Evolutionary conservation across 1,140 invertebrate species (phyloP).

Genomic region (Drosophila pandora): DNA sequence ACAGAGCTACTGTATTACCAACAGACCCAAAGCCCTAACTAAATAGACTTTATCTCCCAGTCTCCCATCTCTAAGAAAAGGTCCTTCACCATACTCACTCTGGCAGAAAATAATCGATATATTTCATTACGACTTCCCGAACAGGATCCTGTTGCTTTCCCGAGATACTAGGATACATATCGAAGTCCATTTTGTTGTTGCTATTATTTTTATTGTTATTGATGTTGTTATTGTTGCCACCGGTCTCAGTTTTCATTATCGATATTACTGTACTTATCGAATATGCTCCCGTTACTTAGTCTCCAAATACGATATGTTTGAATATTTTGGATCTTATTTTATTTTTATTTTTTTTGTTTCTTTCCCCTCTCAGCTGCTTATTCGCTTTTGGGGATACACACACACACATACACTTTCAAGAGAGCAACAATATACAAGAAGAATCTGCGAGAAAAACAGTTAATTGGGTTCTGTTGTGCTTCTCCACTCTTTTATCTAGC

Average conservation of each 20-base stretch:
- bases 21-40: background rate
- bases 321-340: constrained; percentile 2
- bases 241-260: constrained; percentile 77
- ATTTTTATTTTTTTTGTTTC: constrained; percentile 20
- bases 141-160: constrained; percentile 87
- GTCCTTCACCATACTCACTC: constrained; percentile 85
- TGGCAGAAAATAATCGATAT: constrained; percentile 88
- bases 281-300: background rate
- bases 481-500: constrained; percentile 5
- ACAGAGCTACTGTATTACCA: constrained; percentile 28
- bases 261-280: constrained; percentile 23
- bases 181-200: constrained; percentile 84
- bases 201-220: constrained; percentile 17
- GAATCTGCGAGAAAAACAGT: constrained; percentile 25
- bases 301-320: constrained; percentile 29
- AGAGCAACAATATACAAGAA: background rate
- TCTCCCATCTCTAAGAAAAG: background rate
- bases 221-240: constrained; percentile 48
- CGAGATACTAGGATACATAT: constrained; percentile 86
- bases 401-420: constrained; percentile 20
- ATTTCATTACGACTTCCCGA: constrained; percentile 87
- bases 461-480: constrained; percentile 26
- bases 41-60: constrained; percentile 24
- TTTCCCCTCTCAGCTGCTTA: constrained; percentile 7
- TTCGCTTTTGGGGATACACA: constrained; percentile 6